Evolutionary conservation across 2,113 vertebrate genomes (phyloP), one percentile per base, ranked within the genome.

Genomic region (Stigmatopora nigra): DNA sequence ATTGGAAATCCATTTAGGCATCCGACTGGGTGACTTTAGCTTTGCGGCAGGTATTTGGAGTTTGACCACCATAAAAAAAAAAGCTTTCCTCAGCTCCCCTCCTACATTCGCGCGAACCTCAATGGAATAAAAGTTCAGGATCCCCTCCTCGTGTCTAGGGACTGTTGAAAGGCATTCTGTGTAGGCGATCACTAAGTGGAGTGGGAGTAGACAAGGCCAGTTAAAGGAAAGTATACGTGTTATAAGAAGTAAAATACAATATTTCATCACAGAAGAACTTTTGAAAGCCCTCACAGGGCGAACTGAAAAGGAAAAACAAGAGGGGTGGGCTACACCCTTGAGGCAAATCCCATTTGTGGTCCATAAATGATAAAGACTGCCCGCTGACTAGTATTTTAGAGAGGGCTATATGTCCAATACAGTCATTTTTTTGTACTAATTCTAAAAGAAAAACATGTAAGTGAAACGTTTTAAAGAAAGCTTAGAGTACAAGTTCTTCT

Each of bases 101-200:
- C 67, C 61, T 61, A 64, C 74, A 64, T 13, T n/a, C n/a, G 5
- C 38, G 60, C 36, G 73, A 71, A 2, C 46, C 67, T 69, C 66
- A 22, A 44, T 48, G 66, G 64, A 73, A 78, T 49, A 25, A 31
- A 79, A 66, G 76, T 71, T 73, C 74, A 70, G 67, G 64, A 38
- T 61, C 41, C 13, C 38, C 41, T 35, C 38, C 41, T 35, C 55
- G 72, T 68, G 73, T 71, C 78, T 71, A 53, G 73, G 70, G 79
- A 79, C 58, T 55, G 71, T 70, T 82, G 71, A 84, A 78, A 86
- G 84, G 75, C 64, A 78, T 82, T 85, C 72, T 76, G 79, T 84
- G 78, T 76, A 62, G 71, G 72, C 72, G 68, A 64, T 74, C 64
- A 67, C 71, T 76, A 65, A 82, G 79, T 74, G 78, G 76, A 76